Evolutionary conservation across 2,113 vertebrate species (phyloP), one percentile per base, ranked within the genome.

Genomic region (Gorsachius goisagi): DNA sequence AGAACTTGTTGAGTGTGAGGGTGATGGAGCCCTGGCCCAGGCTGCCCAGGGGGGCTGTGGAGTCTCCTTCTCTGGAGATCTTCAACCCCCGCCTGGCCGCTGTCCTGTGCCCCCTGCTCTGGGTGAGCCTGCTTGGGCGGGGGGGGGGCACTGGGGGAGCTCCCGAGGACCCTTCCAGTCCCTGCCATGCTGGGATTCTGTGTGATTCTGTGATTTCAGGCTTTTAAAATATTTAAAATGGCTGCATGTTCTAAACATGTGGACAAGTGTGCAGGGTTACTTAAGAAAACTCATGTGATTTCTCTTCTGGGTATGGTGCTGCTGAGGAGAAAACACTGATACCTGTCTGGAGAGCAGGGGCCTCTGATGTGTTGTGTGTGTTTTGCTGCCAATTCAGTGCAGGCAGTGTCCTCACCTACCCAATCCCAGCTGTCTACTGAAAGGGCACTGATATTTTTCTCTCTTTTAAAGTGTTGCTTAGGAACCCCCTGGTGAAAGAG

Each of bases 281-380:
- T 41, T 41, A 12, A 21, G 35, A 68, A 73, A 60, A 62, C 7
- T 56, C 10, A 27, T 20, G 13, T 44, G 0, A 12, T 73, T 83
- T 83, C 33, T 79, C 11, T 88, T 80, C 49, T 53, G 30, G 10
- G 1, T 33, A 4, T 12, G 16, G 8, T 52, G 23, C 64, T 62
- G 3, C 10, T 88, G 64, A 80, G 66, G 21, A 39, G 21, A n/a
- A 66, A 88, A 28, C 20, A 28, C 9, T 8, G 19, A 4, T 12
- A n/a, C 18, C 14, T 50, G 21, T 4, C 5, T 33, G 50, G 6
- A 32, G 17, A 4, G 11, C 77, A 24, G 30, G 11, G 12, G 26
- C 2, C 8, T 90, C 15, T 11, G 15, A 5, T 12, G 5, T 0
- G 2, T 19, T 62, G 3, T 15, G 1, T 23, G 18, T 33, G 11